A percentile compares a stretch with the other conserved stretches of the same genome.
Evolutionary conservation across 92 coral and sea anemone species (phyloP).

Genomic region (Palythoa grandis): DNA sequence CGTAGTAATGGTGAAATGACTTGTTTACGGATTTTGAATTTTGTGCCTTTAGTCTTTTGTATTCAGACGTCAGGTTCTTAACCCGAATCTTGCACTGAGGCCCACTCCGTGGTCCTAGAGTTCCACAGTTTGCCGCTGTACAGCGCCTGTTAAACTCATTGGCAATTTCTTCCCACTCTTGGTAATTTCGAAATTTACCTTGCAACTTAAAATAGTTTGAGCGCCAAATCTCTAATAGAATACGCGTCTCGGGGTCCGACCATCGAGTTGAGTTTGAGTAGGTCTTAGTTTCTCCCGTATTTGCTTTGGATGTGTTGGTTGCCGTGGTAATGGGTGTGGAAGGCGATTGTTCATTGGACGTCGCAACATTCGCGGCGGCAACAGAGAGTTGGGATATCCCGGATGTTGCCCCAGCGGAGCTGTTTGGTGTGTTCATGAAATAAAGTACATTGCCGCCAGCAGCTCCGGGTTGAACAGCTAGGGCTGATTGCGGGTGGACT

Average conservation of each 20-base stretch:
- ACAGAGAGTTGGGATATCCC: constrained; percentile 44
- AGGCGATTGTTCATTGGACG: not conserved
- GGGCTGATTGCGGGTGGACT: constrained; percentile 33
- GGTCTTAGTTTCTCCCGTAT: constrained; percentile 32
- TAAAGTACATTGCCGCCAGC: constrained; percentile 38
- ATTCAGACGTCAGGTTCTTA: constrained; percentile 82
- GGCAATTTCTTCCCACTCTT: constrained; percentile 86
- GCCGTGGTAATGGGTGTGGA: constrained; percentile 17
- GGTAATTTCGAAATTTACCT: constrained; percentile 77
- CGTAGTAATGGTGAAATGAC: constrained; percentile 71
- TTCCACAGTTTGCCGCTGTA: constrained; percentile 54
- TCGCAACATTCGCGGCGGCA: constrained; percentile 9
- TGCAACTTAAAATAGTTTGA: constrained; percentile 67
- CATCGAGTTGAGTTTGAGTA: constrained; percentile 80
- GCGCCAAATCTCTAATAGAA: constrained; percentile 77
- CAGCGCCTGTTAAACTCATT: constrained; percentile 78
- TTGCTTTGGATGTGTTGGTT: constrained; percentile 1
- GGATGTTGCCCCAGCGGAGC: constrained; percentile 5
- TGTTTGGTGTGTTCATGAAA: constrained; percentile 35
- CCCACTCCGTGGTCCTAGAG: constrained; percentile 84
- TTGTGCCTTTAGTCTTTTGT: constrained; percentile 76
- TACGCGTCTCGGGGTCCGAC: constrained; percentile 79
- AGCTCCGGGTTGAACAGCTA: constrained; percentile 41
- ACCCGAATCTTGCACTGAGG: constrained; percentile 87
- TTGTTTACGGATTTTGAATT: constrained; percentile 53